Base-by-base conservation (phyloP, 2,888 invertebrate species). In the Apamea sordens region DNA sequence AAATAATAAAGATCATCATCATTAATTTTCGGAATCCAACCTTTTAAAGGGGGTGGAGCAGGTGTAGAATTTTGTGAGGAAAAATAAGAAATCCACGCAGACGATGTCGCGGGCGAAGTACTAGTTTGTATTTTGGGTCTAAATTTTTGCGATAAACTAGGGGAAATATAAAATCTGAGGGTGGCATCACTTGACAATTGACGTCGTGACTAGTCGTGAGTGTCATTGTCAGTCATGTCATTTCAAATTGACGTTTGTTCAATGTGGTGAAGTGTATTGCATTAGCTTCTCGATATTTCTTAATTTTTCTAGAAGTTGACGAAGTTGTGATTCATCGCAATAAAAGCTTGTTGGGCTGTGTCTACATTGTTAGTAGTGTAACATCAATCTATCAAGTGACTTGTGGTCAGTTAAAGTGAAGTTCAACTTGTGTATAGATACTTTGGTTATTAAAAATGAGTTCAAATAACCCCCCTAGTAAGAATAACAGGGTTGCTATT, bases 401-500 rank as follows among this genome's bases (percentile, higher is more conserved):
- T 81, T 75, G n/a, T 59, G 5, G 28, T 68, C 18, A 44, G 61
- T 56, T 28, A n/a, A 32, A 69, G 77, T 67, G 50, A 76, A 77
- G 1, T 76, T 70, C 8, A 64, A 70, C 10, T 75, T 15, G 79
- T 69, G 65, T 71, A 18, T 47, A 44, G n/a, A 0, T 18, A 61
- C 36, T 76, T 59, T 80, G 44, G 32, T 75, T 74, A 65, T 18
- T 67, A 24, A 92, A 90, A 86, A 96, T 96, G 96, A 89, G 89
- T 88, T 92, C 93, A 69, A 94, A 93, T 88, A 93, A 94, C 86
- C 90, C 91, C 67, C 90, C 88, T 21, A 90, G 86, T 64, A 89
- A 72, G n/a, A 90, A 87, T 80, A 89, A 53, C 10, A 21, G 81
- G 53, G 91, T 93, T 73, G 92, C 92, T 61, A 94, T 89, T 82